Evolutionary conservation across 2,888 invertebrate species (phyloP), one percentile per base, ranked within the genome.

Genomic region (Drosophila borealis): DNA sequence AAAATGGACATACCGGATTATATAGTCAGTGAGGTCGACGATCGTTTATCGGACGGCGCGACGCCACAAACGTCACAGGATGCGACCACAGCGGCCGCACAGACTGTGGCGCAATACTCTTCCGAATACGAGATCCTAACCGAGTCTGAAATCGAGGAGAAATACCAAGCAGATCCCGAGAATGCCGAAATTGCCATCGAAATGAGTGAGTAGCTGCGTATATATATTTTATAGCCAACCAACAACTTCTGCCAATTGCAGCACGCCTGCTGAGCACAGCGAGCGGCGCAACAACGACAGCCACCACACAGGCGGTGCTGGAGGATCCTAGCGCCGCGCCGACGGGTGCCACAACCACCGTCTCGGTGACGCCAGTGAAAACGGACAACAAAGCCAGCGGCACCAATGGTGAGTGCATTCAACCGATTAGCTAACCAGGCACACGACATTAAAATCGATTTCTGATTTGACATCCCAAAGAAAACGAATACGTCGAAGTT

Each of bases 1-100:
- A 94, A 94, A 89, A 89, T 94, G 89, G 94, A 94, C 83, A 93
- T 94, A 91, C 94, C 94, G 19, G 94, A 94, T 77, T 94, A 94
- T 77, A 91, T 94, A 74, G 91, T 91, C 4, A 86, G 86, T 37
- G 94, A 94, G 75, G 91, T 92, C 3, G 89, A 91, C 25, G 92
- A 92, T 74, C 84, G 89, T 0, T 57, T 92, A 25, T 87, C 83
- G 14, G 91, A 90, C 37, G 86, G 89, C 1, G 88, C 89, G n/a
- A 90, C 90, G 59, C 89, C 89, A 14, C 92, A 91, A 63, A 84
- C 90, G 29, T 90, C 92, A 39, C 92, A 91, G 70, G 92, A 92
- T 74, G 86, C 89, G 14, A 86, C 79, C 49, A 83, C 76, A 25
- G 83, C 76, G 6, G 83, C 83, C 6, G 89, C 85, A 0, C 92